Percentiles rank a stretch among this genome's conserved stretches.
These are phyloP conservation scores for Pandemis cinnamomeana DNA, from an alignment of 2,888 invertebrate genomes.

Conservation along the genomic window DNA sequence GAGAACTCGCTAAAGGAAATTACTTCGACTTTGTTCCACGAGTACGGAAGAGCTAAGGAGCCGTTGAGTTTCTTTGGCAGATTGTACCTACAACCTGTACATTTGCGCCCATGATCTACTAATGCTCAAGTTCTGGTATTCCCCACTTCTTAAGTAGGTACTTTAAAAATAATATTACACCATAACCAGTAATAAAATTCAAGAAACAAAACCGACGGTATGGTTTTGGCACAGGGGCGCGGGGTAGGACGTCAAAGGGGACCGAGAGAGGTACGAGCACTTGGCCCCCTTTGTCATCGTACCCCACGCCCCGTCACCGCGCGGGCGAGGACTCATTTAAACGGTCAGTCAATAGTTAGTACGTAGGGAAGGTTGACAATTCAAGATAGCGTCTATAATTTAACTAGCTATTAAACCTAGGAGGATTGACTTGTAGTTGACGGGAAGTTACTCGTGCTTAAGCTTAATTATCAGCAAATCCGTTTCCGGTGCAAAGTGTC, in stretches of 20 bases:
- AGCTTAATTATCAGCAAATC: constrained; percentile 5
- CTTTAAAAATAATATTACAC: no score
- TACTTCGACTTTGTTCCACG: constrained; percentile 43
- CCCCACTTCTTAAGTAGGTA: constrained; percentile 27
- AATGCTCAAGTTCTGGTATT: constrained; percentile 40
- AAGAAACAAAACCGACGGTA: no score
- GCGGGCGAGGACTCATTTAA: no score
- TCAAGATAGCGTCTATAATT: no score
- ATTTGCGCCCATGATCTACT: constrained; percentile 22
- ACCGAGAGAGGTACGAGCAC: no score
- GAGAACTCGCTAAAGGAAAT: constrained; percentile 43
- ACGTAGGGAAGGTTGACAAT: no score
- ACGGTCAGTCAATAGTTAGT: no score
- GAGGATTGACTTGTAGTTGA: background rate
- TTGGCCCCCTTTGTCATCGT: no score
- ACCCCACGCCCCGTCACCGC: no score
- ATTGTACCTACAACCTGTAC: constrained; percentile 42
- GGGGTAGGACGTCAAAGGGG: no score
- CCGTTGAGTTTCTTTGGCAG: constrained; percentile 43
- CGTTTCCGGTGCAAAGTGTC: background rate
- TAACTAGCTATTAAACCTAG: background rate
- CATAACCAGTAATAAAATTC: no score
- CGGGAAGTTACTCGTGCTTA: background rate
- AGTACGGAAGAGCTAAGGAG: constrained; percentile 35
- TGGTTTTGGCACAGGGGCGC: no score